These are phyloP conservation scores for Holacanthella duospinosa DNA, from an alignment of 2,888 invertebrate species.

Conservation along the genomic window DNA sequence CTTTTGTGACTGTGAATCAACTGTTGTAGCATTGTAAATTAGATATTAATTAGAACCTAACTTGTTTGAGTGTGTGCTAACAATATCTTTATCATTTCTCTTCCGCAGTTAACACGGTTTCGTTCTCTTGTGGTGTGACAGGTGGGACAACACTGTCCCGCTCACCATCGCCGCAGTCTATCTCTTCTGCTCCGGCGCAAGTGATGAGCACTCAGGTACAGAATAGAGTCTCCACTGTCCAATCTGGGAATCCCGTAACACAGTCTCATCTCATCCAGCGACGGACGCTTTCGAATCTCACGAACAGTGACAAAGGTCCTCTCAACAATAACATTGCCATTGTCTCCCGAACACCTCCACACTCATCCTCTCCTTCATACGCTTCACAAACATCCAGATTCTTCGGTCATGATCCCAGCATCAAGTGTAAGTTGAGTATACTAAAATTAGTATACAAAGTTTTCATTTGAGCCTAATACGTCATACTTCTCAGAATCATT, in stretches of 20 bases:
- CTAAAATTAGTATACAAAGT: no score
- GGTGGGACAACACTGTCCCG: background rate
- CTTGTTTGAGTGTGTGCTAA: no score
- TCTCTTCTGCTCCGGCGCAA: background rate
- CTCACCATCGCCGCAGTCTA: background rate
- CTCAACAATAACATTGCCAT: slow-evolving; percentile 8
- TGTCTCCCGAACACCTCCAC: slow-evolving; percentile 8
- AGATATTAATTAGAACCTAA: no score
- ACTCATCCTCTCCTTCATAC: slow-evolving; percentile 31
- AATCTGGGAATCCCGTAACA: background rate
- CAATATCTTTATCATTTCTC: no score
- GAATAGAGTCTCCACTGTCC: background rate
- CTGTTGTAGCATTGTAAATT: no score
- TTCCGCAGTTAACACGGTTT: background rate
- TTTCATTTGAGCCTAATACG: no score
- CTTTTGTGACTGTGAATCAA: no score
- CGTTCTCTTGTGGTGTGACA: background rate
- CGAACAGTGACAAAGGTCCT: slow-evolving; percentile 40
- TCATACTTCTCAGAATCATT: no score
- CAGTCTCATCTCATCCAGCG: slow-evolving; percentile 38
- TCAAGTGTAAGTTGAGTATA: slow-evolving; percentile 52
- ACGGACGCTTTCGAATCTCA: slow-evolving; percentile 48
- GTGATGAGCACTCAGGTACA: background rate
- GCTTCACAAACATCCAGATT: slow-evolving; percentile 44
- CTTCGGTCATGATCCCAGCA: slow-evolving; percentile 85